Conservation (phyloP, 2,797 vertebrate genomes). For the Microhierax caerulescens region DNA sequence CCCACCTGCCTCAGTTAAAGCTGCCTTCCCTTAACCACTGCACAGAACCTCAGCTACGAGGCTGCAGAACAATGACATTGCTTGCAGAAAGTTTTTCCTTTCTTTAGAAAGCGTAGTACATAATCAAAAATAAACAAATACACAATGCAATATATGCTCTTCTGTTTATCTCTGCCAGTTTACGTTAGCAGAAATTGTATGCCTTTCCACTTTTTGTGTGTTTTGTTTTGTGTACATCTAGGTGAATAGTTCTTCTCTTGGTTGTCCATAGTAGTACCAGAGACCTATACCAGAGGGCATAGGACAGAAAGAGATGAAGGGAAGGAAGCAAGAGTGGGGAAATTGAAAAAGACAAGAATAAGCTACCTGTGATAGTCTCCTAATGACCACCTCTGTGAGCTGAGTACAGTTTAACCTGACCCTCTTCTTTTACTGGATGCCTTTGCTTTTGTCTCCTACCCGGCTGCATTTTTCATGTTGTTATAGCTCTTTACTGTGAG, state of each 20-base stretch:
- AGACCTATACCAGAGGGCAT: too few species aligned
- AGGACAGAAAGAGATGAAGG: fast-evolving
- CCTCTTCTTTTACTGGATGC: not conserved
- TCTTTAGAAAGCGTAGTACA: not conserved
- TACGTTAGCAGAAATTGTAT: not conserved
- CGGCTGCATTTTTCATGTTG: not conserved
- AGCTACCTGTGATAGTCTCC: not conserved
- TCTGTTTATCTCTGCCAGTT: not conserved
- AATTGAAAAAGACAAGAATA: not conserved
- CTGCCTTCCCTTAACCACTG: conserved; percentile 40
- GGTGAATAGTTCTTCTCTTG: not conserved
- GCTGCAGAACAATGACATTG: not conserved
- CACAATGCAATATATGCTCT: not conserved
- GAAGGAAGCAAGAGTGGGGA: not conserved
- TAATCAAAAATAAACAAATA: not conserved
- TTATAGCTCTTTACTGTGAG: not conserved
- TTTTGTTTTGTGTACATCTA: not conserved
- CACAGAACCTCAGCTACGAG: not conserved
- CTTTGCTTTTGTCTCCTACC: not conserved
- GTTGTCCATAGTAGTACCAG: not conserved
- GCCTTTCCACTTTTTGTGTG: not conserved
- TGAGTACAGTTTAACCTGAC: not conserved
- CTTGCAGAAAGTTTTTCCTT: not conserved
- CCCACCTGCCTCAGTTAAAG: not conserved
- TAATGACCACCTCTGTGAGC: not conserved